Evolutionary conservation across 1,140 invertebrate genomes (phyloP).

Genomic region (Bombus waltoni): DNA sequence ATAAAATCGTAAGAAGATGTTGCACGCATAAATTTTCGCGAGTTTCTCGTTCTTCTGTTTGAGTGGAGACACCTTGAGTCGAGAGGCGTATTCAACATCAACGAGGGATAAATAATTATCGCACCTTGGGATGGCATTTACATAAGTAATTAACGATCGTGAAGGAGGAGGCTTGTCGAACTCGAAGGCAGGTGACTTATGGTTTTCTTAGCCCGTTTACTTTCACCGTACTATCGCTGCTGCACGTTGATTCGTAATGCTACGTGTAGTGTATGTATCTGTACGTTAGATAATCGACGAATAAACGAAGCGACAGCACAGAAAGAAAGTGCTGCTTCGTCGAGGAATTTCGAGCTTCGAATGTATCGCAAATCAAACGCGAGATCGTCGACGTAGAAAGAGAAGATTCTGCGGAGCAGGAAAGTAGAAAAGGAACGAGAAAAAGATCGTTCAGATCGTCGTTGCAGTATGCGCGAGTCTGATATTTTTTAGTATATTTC

Average conservation of each 20-base stretch:
- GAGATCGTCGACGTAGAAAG: no score
- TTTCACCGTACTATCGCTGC: slow-evolving; percentile 19
- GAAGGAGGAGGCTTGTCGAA: not conserved
- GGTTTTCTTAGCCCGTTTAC: slow-evolving; percentile 18
- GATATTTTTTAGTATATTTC: no score
- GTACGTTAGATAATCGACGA: slow-evolving; percentile 19
- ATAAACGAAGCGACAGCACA: slow-evolving; percentile 1
- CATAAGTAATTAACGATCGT: slow-evolving; percentile 19
- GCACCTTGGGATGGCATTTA: not conserved
- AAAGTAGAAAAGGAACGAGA: no score
- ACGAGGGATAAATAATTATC: slow-evolving; percentile 9
- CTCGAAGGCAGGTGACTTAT: not conserved
- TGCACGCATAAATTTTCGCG: no score
- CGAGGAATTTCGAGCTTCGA: slow-evolving; percentile 7
- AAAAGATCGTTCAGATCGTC: no score
- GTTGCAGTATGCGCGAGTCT: no score
- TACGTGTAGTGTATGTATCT: not conserved
- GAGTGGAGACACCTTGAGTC: no score
- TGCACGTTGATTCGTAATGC: slow-evolving; percentile 15
- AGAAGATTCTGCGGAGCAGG: no score
- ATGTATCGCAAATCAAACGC: no score
- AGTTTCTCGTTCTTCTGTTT: not conserved
- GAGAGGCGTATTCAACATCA: not conserved
- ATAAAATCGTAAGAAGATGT: no score
- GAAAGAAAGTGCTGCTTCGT: slow-evolving; percentile 21